phyloP scores from a whole-genome alignment of 2,888 invertebrate genomes.

The Chrysotoxum bicinctum region DNA sequence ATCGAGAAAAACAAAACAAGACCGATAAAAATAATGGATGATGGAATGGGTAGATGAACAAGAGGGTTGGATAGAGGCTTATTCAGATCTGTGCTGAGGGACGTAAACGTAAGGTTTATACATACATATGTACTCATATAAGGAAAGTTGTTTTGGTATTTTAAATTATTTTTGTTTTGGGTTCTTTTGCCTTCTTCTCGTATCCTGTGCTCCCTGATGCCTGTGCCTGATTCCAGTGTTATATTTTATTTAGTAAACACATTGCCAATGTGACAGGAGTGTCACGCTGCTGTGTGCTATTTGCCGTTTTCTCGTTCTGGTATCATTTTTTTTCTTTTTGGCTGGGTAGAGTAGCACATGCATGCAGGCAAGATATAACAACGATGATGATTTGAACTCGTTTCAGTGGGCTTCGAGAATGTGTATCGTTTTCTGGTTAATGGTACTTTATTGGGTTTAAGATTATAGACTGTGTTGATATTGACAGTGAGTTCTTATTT shows the following conservation, averaged over 20 bases:
- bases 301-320: slow-evolving; percentile 21
- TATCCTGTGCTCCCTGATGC: not conserved
- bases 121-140: not conserved
- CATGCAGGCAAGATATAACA: not conserved
- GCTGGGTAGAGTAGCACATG: not conserved
- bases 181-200: not conserved
- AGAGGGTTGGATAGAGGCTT: slow-evolving; percentile 1
- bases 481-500: not conserved
- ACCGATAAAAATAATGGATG: slow-evolving; percentile 56
- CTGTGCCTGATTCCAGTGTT: slow-evolving; percentile 24
- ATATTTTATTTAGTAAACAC: slow-evolving; percentile 70
- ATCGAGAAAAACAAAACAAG: slow-evolving; percentile 2
- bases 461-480: not conserved
- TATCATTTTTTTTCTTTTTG: not conserved
- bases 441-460: not conserved
- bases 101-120: not conserved
- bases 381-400: not conserved
- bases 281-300: slow-evolving; percentile 47
- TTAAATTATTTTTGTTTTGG: slow-evolving; percentile 33
- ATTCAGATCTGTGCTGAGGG: not conserved
- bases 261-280: slow-evolving; percentile 71
- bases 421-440: slow-evolving; percentile 5
- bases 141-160: slow-evolving; percentile 62
- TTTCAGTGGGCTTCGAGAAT: not conserved
- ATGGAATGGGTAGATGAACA: slow-evolving; percentile 4